Evolutionary conservation across 1,140 invertebrate genomes (phyloP), one percentile per base, ranked within the genome.

Genomic region (Chironomus tepperi): DNA sequence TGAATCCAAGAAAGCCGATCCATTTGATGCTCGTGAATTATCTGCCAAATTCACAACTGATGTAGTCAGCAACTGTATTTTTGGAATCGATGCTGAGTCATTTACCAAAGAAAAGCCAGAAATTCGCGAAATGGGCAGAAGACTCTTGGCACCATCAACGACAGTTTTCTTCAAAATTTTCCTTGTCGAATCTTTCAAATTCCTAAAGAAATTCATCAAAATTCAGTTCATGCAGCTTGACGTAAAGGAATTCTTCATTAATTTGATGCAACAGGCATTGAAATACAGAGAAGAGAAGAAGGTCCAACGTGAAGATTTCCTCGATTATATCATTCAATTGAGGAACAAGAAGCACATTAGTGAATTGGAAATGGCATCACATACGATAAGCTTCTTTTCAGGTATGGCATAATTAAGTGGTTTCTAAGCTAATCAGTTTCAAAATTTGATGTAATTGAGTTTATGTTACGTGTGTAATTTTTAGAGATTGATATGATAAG

Each of bases 361-460:
- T 0, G 85, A 86, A 3, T 81, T 86, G 16, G 85, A 89, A 77
- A 83, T 93, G 7, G 80, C 86, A 10, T 83, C 84, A 6, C 83
- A 86, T 80, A 80, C 81, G 21, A 80, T 85, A 75, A 79, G 85
- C 10, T 87, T 87, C 47, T 84, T 86, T 76, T 76, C 24, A 34
- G 24, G 24, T 34, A 34, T 34, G 24, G 5, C 5, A 1, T 34
- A 34, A 34, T 2, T 34, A 5, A 34, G 24, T 2, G n/a, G n/a
- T n/a, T n/a, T n/a, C n/a, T 34, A 34, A 5, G 24, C 24, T 1
- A 34, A 34, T 2, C 1, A 34, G 24, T 34, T 34, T 34, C 24
- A 5, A 34, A 34, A 34, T 34, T 34, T 34, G 24, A 34, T 34
- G n/a, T 34, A 34, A 34, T 34, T n/a, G n/a, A n/a, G n/a, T n/a